Percentiles rank a stretch among this genome's conserved stretches.
phyloP scores from a whole-genome alignment of 1,140 invertebrate genomes.

The Papilio machaon region DNA sequence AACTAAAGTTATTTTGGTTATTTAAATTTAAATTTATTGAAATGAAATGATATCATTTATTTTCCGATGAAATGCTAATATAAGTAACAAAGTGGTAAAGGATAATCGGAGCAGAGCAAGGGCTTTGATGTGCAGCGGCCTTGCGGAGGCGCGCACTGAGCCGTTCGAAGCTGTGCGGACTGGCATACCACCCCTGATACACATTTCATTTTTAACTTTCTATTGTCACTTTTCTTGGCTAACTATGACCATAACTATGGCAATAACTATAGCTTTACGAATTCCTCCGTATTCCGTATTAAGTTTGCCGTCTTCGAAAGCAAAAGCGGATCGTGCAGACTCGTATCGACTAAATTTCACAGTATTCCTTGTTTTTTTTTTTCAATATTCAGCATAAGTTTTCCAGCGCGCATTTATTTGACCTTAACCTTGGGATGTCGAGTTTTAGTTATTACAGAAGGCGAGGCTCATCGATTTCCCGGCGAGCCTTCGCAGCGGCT shows the following conservation, averaged over 20 bases:
- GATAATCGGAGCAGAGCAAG: background rate
- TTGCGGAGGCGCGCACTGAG: background rate
- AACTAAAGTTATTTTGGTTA: background rate
- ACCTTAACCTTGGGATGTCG: constrained; percentile 25
- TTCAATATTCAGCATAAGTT: background rate
- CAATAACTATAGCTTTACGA: too few relatives aligned
- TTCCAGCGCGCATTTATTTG: background rate
- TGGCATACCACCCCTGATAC: background rate
- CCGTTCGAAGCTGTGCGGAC: background rate
- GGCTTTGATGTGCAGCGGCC: constrained; percentile 9
- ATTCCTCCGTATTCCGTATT: too few relatives aligned
- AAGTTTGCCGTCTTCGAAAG: background rate
- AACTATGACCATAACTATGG: too few relatives aligned
- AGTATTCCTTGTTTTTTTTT: background rate
- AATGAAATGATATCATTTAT: background rate
- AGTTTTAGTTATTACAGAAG: constrained; percentile 7
- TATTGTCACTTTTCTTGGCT: background rate
- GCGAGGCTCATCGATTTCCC: constrained; percentile 23
- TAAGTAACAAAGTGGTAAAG: background rate
- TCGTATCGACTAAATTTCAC: background rate
- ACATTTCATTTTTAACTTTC: background rate
- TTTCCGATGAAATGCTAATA: background rate
- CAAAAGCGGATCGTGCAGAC: background rate
- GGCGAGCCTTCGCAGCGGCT: background rate
- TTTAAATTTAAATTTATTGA: background rate